A percentile compares a stretch with the other conserved stretches of the same genome.
These are phyloP conservation scores for Leptothorax acervorum DNA, from an alignment of 2,888 invertebrate species.

Conservation along the genomic window DNA sequence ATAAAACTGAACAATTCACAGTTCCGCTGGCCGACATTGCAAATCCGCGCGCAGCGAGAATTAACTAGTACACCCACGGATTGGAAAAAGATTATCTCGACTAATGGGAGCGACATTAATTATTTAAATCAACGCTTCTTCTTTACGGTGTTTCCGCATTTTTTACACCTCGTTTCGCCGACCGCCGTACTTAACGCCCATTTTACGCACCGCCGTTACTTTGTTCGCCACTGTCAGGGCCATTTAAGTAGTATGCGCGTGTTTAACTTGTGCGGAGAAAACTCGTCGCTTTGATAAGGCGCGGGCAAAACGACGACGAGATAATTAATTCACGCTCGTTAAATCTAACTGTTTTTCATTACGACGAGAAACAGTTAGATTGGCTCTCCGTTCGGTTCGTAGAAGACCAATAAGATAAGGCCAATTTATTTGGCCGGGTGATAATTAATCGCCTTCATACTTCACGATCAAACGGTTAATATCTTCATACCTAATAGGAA, in stretches of 20 bases:
- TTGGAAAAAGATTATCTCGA: constrained; percentile 39
- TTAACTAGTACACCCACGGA: constrained; percentile 5
- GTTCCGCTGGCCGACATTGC: constrained; percentile 28
- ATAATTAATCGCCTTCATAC: constrained; percentile 23
- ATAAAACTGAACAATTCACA: constrained; percentile 9
- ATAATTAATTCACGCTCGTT: constrained; percentile 24
- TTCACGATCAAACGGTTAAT: constrained; percentile 8
- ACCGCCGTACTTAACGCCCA: background rate
- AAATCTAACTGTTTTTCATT: background rate
- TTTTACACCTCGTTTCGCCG: background rate
- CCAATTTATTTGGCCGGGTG: background rate
- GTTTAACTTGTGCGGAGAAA: background rate
- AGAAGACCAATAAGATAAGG: background rate
- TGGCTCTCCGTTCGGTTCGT: background rate
- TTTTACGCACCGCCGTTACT: constrained; percentile 4
- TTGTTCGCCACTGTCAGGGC: background rate
- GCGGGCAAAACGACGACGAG: background rate
- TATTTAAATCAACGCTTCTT: constrained; percentile 29
- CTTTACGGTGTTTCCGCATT: background rate
- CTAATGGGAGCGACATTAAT: constrained; percentile 29
- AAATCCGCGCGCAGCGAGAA: constrained; percentile 4
- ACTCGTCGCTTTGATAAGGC: constrained; percentile 10
- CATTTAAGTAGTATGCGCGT: no score
- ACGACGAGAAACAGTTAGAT: background rate
- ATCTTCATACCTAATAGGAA: background rate